These are phyloP conservation scores for Antheraea assamensis DNA, from an alignment of 2,888 invertebrate genomes.

Conservation along the genomic window DNA sequence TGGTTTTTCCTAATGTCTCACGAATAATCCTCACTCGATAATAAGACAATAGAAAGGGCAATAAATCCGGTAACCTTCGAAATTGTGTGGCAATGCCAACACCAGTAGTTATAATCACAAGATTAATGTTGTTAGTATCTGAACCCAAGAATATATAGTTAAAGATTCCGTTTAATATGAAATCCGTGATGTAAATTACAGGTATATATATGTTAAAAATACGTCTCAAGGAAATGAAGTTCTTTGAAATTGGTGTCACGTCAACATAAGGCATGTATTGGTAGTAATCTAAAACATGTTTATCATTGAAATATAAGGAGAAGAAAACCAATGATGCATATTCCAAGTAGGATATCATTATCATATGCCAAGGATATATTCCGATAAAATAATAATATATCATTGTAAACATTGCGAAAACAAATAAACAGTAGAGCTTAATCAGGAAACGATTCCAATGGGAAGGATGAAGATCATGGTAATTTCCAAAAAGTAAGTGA, in stretches of 20 bases:
- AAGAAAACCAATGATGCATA: neutral
- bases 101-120: neutral
- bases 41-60: neutral
- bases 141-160: neutral
- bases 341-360: neutral
- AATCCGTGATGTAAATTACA: neutral
- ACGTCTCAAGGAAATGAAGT: neutral
- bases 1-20: conserved; percentile 17
- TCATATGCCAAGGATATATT: neutral
- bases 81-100: neutral
- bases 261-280: neutral
- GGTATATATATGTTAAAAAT: neutral
- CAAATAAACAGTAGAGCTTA: neutral
- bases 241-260: neutral
- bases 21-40: neutral
- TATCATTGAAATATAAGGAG: neutral
- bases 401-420: neutral
- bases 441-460: neutral
- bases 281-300: neutral
- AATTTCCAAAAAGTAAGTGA: neutral
- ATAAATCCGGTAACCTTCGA: neutral
- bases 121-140: neutral
- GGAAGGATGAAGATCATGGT: neutral
- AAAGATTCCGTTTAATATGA: neutral
- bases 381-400: too few relatives aligned